These are phyloP conservation scores for Hypena proboscidalis DNA, from an alignment of 2,888 invertebrate genomes.

Conservation along the genomic window DNA sequence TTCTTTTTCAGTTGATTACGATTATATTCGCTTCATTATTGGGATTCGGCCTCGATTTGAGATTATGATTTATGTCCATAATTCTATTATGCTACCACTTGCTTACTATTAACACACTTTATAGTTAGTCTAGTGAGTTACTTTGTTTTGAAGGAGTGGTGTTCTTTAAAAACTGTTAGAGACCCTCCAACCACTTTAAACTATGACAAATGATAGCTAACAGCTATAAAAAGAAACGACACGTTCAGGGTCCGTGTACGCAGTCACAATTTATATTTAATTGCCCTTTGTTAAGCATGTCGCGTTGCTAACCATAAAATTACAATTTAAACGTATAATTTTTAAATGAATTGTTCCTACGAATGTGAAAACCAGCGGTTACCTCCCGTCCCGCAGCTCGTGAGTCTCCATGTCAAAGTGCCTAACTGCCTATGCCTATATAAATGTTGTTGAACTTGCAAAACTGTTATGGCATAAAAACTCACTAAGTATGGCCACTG, in stretches of 20 bases:
- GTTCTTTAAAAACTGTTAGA: slow-evolving; percentile 18
- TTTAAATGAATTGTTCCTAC: slow-evolving; percentile 18
- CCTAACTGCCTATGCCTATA: too few species aligned
- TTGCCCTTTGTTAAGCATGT: slow-evolving; percentile 22
- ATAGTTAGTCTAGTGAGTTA: too few species aligned
- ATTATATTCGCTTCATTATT: too few species aligned
- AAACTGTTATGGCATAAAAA: slow-evolving; percentile 32
- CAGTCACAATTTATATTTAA: slow-evolving; percentile 30
- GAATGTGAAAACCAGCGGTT: slow-evolving; percentile 13
- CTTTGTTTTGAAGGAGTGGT: too few species aligned
- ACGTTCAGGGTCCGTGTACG: slow-evolving; percentile 14
- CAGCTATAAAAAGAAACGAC: slow-evolving; percentile 26
- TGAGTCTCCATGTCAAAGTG: slow-evolving; percentile 36
- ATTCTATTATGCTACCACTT: too few species aligned
- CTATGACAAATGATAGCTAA: slow-evolving; percentile 17
- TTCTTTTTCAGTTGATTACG: too few species aligned
- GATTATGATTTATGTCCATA: too few species aligned
- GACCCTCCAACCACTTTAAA: slow-evolving; percentile 26
- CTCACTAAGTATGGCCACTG: slow-evolving; percentile 24
- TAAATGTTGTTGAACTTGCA: slow-evolving; percentile 44
- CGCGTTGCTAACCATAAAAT: slow-evolving; percentile 28
- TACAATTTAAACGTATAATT: slow-evolving; percentile 33
- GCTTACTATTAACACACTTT: too few species aligned
- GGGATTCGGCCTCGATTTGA: too few species aligned
- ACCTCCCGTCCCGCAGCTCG: slow-evolving; percentile 11